phyloP scores from a whole-genome alignment of 1,140 invertebrate species.

The Scaptomyza montana region DNA sequence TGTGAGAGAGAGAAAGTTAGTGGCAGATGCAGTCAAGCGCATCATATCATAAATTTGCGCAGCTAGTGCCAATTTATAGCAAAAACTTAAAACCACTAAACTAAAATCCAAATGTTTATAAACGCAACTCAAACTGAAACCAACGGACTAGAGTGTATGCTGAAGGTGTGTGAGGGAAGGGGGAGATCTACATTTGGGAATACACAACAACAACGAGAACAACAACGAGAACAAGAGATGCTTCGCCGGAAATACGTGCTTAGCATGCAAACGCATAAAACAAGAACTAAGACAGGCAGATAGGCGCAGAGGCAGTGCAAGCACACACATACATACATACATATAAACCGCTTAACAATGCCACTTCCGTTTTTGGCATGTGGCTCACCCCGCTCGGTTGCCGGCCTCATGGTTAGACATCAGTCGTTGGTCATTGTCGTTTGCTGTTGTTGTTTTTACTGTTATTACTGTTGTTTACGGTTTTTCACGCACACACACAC shows the following conservation, averaged over 20 bases:
- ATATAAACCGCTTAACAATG: conserved; percentile 80
- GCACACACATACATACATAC: conserved; percentile 42
- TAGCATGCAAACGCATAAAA: conserved; percentile 75
- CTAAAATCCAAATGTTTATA: conserved; percentile 55
- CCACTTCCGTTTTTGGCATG: conserved; percentile 81
- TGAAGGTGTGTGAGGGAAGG: not conserved
- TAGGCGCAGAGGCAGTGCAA: conserved; percentile 33
- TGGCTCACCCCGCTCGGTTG: conserved; percentile 62
- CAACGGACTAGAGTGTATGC: not conserved
- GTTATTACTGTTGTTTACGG: conserved; percentile 53
- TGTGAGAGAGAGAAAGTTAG: not conserved
- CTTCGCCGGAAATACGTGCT: conserved; percentile 80
- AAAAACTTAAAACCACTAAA: conserved; percentile 57
- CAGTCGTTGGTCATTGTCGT: conserved; percentile 51
- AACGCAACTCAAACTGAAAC: conserved; percentile 40
- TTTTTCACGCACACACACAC: conserved; percentile 46
- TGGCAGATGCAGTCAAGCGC: conserved; percentile 2
- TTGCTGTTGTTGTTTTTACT: conserved; percentile 11
- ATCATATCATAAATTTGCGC: conserved; percentile 57
- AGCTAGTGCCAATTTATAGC: conserved; percentile 58
- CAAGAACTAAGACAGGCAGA: conserved; percentile 39
- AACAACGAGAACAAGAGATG: conserved; percentile 64
- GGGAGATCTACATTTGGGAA: conserved; percentile 3
- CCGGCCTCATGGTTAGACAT: conserved; percentile 57
- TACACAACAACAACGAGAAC: conserved; percentile 31